phyloP scores from a whole-genome alignment of 2,888 invertebrate genomes.

The Andrena praecox region DNA sequence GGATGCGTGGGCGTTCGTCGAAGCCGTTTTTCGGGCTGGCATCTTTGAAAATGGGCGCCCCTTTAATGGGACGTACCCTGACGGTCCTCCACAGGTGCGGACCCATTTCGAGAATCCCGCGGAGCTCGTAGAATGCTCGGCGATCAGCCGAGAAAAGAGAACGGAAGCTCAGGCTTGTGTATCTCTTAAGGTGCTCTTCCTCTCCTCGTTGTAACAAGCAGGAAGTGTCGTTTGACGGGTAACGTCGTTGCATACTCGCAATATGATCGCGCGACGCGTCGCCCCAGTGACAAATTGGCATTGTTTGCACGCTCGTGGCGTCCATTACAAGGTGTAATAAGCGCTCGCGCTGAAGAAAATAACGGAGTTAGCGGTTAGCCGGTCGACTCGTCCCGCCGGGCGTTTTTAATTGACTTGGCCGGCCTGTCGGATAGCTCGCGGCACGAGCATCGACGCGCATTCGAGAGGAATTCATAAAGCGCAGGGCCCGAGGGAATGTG shows the following conservation, averaged over 20 bases:
- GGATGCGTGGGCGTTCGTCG: conserved; percentile 67
- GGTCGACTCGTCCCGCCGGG: conserved; percentile 21
- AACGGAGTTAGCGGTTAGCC: conserved; percentile 42
- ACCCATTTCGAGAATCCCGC: conserved; percentile 48
- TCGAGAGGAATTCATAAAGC: conserved; percentile 60
- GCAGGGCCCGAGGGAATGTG: conserved; percentile 44
- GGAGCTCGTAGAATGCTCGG: conserved; percentile 24
- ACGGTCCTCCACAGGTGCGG: conserved; percentile 63
- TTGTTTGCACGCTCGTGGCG: neutral
- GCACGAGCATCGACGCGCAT: conserved; percentile 47
- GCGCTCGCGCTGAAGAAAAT: conserved; percentile 13
- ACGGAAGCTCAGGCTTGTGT: conserved; percentile 61
- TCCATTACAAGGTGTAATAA: conserved; percentile 35
- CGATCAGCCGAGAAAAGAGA: conserved; percentile 50
- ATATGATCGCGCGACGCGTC: neutral
- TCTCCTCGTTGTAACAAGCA: conserved; percentile 1
- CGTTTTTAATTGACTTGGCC: conserved; percentile 59
- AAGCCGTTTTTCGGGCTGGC: conserved; percentile 36
- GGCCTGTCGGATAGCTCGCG: conserved; percentile 38
- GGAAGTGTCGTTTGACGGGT: conserved; percentile 1
- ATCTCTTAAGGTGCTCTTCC: neutral
- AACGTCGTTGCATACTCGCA: neutral
- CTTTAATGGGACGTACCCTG: conserved; percentile 54
- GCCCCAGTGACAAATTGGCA: conserved; percentile 23
- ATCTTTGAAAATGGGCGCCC: conserved; percentile 57